Evolutionary conservation across 2,113 vertebrate species (phyloP), one percentile per base, ranked within the genome.

Genomic region (Ochotona curzoniae): DNA sequence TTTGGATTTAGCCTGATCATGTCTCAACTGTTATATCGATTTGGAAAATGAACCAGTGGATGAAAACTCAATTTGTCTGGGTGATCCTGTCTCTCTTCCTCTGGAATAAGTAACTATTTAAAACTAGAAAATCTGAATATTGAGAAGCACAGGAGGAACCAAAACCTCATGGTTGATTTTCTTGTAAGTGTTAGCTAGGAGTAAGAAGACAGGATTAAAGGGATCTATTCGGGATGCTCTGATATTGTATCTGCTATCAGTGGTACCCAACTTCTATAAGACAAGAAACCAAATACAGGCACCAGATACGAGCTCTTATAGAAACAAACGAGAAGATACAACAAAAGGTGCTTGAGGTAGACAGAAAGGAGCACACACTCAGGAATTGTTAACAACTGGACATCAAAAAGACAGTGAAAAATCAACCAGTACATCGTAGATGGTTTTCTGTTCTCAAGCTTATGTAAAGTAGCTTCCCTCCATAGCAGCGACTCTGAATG

Each of bases 61-160:
- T 15, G 54, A 13, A 57, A 57, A 57, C 54, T 57, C 54, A 57
- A 57, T 57, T 18, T 57, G 54, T 57, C 11, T 57, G 54, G 14
- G 14, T 57, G 54, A 18, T 57, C 18, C 54, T 57, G 54, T 57
- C 54, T 57, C 54, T 57, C 54, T 57, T 14, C 4, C 54, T 57
- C 15, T 18, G 54, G 18, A 57, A 57, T 57, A 57, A 57, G 54
- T 57, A 57, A 57, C 14, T 57, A 57, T 57, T 57, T 57, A 44
- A 44, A 44, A 44, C 18, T 57, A 5, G 70, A 92, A 93, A 91
- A 96, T 87, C 9, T 93, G 74, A 95, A 94, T 86, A 87, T 64
- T 93, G 83, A 81, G 20, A 93, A 90, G 67, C 75, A 81, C 1
- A 83, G 38, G 3, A 80, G 95, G 63, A 86, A 71, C 57, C n/a